Evolutionary conservation across 2,113 vertebrate genomes (phyloP).

Genomic region (Microcebus murinus): DNA sequence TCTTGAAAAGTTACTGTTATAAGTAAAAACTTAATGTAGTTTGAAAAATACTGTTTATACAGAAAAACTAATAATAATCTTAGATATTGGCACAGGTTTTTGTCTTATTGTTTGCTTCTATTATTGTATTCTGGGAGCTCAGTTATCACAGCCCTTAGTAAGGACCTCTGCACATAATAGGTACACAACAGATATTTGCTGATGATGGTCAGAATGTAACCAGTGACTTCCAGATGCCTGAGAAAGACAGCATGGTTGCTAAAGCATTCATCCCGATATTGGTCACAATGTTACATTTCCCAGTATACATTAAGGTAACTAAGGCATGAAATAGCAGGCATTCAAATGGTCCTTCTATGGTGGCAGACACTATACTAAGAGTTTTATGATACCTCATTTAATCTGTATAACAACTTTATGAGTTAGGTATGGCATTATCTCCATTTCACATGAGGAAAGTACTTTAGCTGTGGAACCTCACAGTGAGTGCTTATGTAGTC

Average conservation of each 20-base stretch:
- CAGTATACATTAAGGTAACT: background rate
- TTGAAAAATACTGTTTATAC: slow-evolving; percentile 41
- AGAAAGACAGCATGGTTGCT: background rate
- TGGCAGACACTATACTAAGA: background rate
- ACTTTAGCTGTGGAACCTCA: background rate
- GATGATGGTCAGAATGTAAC: background rate
- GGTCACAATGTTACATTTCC: slow-evolving; percentile 38
- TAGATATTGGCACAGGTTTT: slow-evolving; percentile 35
- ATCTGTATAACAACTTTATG: background rate
- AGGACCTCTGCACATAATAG: background rate
- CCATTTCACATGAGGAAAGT: background rate
- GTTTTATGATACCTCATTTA: slow-evolving; percentile 36
- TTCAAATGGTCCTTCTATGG: slow-evolving; percentile 26
- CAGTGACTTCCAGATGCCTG: background rate
- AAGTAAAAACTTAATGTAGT: slow-evolving; percentile 1
- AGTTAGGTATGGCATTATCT: slow-evolving; percentile 3
- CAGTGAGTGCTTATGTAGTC: background rate
- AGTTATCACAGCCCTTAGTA: background rate
- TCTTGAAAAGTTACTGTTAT: slow-evolving; percentile 7
- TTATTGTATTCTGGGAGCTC: background rate
- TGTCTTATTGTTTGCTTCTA: background rate
- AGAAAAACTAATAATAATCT: background rate
- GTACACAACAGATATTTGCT: background rate
- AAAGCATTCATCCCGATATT: background rate
- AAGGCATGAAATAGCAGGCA: slow-evolving; percentile 29